Conservation (phyloP, 2,113 vertebrate species). For the Dicaeum eximium region DNA sequence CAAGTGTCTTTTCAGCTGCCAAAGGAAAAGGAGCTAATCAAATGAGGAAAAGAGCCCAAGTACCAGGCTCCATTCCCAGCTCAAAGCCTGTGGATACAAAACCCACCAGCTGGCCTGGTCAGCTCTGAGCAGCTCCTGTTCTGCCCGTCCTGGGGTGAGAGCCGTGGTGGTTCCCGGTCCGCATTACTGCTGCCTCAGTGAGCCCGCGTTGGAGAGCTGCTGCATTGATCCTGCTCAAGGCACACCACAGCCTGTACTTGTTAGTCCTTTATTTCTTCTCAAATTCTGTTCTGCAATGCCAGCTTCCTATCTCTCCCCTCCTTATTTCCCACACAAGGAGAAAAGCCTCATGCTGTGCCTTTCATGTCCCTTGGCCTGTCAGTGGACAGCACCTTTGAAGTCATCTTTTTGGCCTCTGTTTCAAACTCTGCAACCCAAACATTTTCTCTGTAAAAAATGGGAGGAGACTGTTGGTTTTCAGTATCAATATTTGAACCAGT, state of each 20-base stretch:
- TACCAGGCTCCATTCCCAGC: not conserved
- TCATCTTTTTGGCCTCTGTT: conserved; percentile 1
- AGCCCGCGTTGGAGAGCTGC: not conserved
- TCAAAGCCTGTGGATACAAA: not conserved
- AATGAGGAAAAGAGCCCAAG: not conserved
- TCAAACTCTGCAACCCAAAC: not conserved
- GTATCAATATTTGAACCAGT: not conserved
- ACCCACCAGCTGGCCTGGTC: not conserved
- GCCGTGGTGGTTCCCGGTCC: accelerated
- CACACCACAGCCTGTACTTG: not conserved
- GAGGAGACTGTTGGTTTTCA: not conserved
- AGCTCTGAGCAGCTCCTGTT: not conserved
- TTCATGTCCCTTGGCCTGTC: not conserved
- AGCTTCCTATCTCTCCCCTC: conserved; percentile 19
- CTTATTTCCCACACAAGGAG: conserved; percentile 23
- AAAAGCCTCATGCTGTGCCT: conserved; percentile 25
- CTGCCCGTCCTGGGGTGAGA: not conserved
- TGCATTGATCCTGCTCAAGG: not conserved
- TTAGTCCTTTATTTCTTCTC: not conserved
- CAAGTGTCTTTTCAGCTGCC: conserved; percentile 33
- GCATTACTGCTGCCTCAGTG: conserved; percentile 1
- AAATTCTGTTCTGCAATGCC: not conserved
- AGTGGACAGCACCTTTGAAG: conserved; percentile 24
- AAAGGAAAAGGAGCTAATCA: conserved; percentile 31
- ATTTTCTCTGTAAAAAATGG: not conserved